A percentile compares a stretch with the other conserved stretches of the same genome.
phyloP scores from a whole-genome alignment of 1,140 invertebrate genomes.

The Bradynema listronoti region DNA sequence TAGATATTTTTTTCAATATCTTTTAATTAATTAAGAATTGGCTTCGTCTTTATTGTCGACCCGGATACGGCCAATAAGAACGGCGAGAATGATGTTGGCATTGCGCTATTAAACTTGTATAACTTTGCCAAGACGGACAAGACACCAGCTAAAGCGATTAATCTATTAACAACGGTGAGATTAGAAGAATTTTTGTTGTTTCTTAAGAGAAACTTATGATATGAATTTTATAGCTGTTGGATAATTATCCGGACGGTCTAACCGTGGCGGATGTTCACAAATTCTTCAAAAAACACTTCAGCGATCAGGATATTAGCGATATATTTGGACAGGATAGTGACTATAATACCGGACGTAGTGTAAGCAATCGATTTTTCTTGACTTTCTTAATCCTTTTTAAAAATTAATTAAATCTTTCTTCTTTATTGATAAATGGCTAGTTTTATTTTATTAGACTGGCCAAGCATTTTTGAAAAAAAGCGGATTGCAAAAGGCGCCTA shows the following conservation, averaged over 20 bases:
- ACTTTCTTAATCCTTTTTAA: neutral
- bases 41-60: constrained; percentile 76
- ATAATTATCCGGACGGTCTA: constrained; percentile 60
- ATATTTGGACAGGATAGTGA: constrained; percentile 80
- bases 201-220: constrained; percentile 15
- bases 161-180: constrained; percentile 43
- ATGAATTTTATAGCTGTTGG: constrained; percentile 57
- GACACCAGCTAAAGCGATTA: constrained; percentile 58
- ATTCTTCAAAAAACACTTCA: constrained; percentile 67
- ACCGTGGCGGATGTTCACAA: constrained; percentile 68
- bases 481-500: constrained; percentile 66
- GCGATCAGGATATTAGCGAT: constrained; percentile 68
- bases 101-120: constrained; percentile 81
- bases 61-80: constrained; percentile 62
- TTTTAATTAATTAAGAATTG: constrained; percentile 69
- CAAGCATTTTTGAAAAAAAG: constrained; percentile 75
- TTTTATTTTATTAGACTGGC: constrained; percentile 64
- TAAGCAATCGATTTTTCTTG: constrained; percentile 29
- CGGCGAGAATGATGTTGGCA: constrained; percentile 69
- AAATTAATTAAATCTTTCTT: neutral
- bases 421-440: neutral
- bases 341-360: constrained; percentile 75
- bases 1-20: constrained; percentile 1
- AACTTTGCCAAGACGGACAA: constrained; percentile 77
- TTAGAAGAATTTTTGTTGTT: constrained; percentile 13